These are phyloP conservation scores for Tetanocera ferruginea DNA, from an alignment of 2,888 invertebrate species.

Conservation along the genomic window DNA sequence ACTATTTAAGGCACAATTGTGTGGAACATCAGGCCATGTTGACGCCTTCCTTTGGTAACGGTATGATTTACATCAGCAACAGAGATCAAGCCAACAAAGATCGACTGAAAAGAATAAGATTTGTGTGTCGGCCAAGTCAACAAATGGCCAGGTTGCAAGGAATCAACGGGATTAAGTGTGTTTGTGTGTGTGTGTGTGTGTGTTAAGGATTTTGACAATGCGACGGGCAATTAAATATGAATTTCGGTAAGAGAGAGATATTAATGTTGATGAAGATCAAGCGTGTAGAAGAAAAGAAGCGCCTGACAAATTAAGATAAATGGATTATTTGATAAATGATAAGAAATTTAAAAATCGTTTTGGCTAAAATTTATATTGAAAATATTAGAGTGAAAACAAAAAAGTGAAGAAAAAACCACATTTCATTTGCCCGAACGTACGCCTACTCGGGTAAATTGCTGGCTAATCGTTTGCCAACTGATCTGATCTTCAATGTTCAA, in stretches of 20 bases:
- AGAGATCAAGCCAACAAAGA: slow-evolving; percentile 10
- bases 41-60: slow-evolving; percentile 27
- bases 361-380: background rate
- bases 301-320: slow-evolving; percentile 63
- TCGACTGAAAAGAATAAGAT: background rate
- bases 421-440: background rate
- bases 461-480: background rate
- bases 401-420: background rate
- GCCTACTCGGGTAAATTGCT: background rate
- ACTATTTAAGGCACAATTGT: slow-evolving; percentile 2
- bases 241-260: slow-evolving; percentile 18
- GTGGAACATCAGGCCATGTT: slow-evolving; percentile 20
- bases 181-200: background rate
- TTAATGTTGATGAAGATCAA: background rate
- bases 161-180: slow-evolving; percentile 9
- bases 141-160: slow-evolving; percentile 54
- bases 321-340: slow-evolving; percentile 59
- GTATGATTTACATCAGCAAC: slow-evolving; percentile 24
- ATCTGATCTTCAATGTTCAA: background rate
- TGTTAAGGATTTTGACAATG: slow-evolving; percentile 28
- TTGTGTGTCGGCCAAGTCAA: slow-evolving; percentile 46
- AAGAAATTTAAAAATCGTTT: background rate
- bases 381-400: background rate
- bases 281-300: slow-evolving; percentile 48
- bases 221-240: slow-evolving; percentile 26